phyloP scores from a whole-genome alignment of 2,888 invertebrate species.

The Drosophila rellima region DNA sequence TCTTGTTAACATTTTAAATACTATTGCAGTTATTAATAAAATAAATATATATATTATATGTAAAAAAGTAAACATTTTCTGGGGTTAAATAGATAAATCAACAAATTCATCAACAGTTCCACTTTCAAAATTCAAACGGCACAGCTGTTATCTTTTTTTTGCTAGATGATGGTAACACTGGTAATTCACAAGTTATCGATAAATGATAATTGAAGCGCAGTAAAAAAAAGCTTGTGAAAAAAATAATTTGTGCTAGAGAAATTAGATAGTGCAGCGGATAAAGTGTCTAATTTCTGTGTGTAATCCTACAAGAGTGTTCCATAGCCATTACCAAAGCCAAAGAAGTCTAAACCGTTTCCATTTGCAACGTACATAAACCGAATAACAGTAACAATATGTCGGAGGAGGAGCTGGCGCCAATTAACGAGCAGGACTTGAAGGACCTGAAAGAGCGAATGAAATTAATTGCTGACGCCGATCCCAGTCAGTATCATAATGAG shows the following conservation, averaged over 20 bases:
- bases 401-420: conserved; percentile 85
- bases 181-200: conserved; percentile 38
- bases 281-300: conserved; percentile 14
- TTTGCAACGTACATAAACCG: neutral
- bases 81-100: no score
- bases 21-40: conserved; percentile 62
- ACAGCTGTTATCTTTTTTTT: conserved; percentile 32
- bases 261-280: conserved; percentile 13
- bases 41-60: conserved; percentile 33
- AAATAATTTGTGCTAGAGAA: conserved; percentile 39
- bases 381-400: conserved; percentile 80
- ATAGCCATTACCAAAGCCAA: neutral
- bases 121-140: conserved; percentile 31
- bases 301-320: neutral
- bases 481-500: conserved; percentile 91
- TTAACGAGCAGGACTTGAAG: conserved; percentile 89
- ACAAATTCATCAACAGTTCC: neutral
- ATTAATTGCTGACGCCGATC: conserved; percentile 90
- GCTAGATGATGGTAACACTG: conserved; percentile 30
- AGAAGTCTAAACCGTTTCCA: neutral
- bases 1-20: conserved; percentile 68
- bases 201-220: conserved; percentile 50
- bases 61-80: neutral
- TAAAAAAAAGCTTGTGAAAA: conserved; percentile 56
- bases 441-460: conserved; percentile 90